phyloP scores from a whole-genome alignment of 2,888 invertebrate genomes.

The Tetanocera ferruginea region DNA sequence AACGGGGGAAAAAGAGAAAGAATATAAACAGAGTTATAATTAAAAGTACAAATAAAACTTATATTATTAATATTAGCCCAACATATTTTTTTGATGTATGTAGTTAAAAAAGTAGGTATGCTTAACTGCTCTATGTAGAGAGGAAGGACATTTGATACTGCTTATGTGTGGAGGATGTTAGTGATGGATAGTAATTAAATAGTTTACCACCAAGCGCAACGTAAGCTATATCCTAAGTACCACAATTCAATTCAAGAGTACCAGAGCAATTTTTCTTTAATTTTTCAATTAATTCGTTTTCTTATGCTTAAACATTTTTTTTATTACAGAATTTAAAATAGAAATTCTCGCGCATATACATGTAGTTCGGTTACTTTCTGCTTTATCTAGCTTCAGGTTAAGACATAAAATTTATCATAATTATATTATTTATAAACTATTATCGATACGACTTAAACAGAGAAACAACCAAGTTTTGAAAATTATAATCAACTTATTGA shows the following conservation, averaged over 20 bases:
- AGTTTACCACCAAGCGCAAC: slow-evolving; percentile 29
- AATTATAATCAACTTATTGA: not conserved
- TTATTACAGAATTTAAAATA: slow-evolving; percentile 54
- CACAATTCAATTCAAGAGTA: not conserved
- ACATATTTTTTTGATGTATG: not conserved
- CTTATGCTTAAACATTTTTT: not conserved
- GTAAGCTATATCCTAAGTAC: not conserved
- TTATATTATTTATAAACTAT: not conserved
- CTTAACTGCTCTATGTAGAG: not conserved
- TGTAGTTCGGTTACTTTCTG: slow-evolving; percentile 48
- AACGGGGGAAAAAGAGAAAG: slow-evolving; percentile 9
- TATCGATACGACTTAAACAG: not conserved
- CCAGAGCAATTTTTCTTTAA: no score
- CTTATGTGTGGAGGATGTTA: slow-evolving; percentile 25
- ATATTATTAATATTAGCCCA: not conserved
- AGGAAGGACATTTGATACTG: slow-evolving; percentile 16
- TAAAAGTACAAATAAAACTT: slow-evolving; percentile 4
- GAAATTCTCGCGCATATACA: slow-evolving; percentile 67
- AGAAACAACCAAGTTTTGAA: not conserved
- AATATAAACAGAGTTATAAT: slow-evolving; percentile 21
- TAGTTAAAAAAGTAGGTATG: not conserved
- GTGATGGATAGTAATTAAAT: slow-evolving; percentile 17
- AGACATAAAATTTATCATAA: not conserved
- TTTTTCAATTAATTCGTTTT: no score
- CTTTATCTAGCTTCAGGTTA: not conserved